Percentiles rank a stretch among this genome's conserved stretches.
phyloP scores from a whole-genome alignment of 2,888 invertebrate genomes.

The Gymnoscelis rufifasciata region DNA sequence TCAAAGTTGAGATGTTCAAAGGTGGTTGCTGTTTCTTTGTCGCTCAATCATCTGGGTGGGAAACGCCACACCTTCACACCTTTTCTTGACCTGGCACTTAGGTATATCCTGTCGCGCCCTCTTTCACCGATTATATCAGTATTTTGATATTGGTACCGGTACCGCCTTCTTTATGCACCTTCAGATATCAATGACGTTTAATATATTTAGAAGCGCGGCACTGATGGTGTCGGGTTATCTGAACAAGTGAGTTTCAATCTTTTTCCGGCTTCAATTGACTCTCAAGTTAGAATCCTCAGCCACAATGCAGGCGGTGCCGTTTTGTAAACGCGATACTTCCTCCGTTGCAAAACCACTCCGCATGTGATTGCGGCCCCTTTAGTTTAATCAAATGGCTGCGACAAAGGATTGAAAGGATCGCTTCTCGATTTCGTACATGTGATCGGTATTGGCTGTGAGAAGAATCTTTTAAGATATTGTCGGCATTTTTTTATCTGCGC shows the following conservation, averaged over 20 bases:
- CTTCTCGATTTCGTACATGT: conserved; percentile 66
- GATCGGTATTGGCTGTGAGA: conserved; percentile 69
- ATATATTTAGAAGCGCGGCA: conserved; percentile 41
- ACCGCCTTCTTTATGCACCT: conserved; percentile 45
- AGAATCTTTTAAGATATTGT: conserved; percentile 59
- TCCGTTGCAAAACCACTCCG: conserved; percentile 61
- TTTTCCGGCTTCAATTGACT: conserved; percentile 64
- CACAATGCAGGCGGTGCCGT: conserved; percentile 73
- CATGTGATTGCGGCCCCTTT: conserved; percentile 74
- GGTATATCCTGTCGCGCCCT: conserved; percentile 36
- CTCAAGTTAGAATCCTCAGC: conserved; percentile 50
- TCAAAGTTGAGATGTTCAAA: conserved; percentile 27
- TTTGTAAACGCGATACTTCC: conserved; percentile 79
- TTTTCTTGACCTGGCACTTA: conserved; percentile 35
- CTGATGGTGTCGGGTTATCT: conserved; percentile 50
- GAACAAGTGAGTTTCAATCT: conserved; percentile 52
- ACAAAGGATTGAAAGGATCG: conserved; percentile 77
- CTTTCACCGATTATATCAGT: conserved; percentile 29
- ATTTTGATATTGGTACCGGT: conserved; percentile 26
- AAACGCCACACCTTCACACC: conserved; percentile 37
- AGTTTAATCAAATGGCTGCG: conserved; percentile 75
- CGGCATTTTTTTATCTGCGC: conserved; percentile 57
- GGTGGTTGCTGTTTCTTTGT: conserved; percentile 33
- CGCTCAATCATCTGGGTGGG: conserved; percentile 38
- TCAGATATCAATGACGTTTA: conserved; percentile 46